phyloP scores from a whole-genome alignment of 2,113 vertebrate genomes.

The Cariama cristata region DNA sequence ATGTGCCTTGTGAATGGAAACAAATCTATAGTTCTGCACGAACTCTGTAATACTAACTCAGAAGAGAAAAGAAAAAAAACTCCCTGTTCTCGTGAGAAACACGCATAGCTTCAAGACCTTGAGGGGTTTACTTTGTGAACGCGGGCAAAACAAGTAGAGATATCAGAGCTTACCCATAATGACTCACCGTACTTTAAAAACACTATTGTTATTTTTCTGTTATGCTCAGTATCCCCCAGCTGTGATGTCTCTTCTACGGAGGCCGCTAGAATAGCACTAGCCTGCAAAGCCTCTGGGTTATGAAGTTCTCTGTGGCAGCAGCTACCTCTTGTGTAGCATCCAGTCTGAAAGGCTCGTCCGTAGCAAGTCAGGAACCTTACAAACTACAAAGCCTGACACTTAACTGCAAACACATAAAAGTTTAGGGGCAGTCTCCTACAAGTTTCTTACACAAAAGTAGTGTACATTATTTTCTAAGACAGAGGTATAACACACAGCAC shows the following conservation, averaged over 20 bases:
- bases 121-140: background rate
- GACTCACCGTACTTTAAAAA: background rate
- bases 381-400: background rate
- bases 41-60: background rate
- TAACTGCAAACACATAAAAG: rapidly evolving
- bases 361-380: background rate
- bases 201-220: background rate
- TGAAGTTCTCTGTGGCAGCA: background rate
- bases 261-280: background rate
- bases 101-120: background rate
- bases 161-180: background rate
- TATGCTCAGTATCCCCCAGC: background rate
- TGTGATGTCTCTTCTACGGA: background rate
- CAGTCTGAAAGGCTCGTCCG: background rate
- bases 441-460: background rate
- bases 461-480: background rate
- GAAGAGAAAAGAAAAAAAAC: background rate
- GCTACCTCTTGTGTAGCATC: background rate
- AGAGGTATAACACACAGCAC: background rate
- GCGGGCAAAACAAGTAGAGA: background rate
- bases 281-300: background rate
- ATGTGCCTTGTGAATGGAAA: background rate
- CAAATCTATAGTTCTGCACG: background rate
- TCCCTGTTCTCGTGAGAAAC: background rate
- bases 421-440: background rate